Conservation (phyloP, 1,140 invertebrate genomes). For the Sitophilus oryzae region DNA sequence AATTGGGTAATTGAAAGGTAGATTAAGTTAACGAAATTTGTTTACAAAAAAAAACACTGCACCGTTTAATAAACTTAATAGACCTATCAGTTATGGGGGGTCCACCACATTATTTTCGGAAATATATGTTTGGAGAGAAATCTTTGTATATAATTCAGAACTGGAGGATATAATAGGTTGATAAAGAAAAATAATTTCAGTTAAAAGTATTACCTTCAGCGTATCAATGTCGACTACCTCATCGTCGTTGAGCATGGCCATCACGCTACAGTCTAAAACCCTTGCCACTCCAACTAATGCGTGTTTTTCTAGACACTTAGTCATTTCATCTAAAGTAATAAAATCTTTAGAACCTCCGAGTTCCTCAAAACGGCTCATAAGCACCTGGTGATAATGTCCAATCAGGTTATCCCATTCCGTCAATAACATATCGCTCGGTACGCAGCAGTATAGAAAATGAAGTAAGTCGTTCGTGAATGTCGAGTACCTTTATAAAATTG, state of each 20-base stretch:
- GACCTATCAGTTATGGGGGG: too few relatives aligned
- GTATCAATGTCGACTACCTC: slow-evolving; percentile 32
- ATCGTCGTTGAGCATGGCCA: slow-evolving; percentile 34
- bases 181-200: too few relatives aligned
- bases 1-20: too few relatives aligned
- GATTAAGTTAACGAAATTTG: too few relatives aligned
- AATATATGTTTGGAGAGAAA: too few relatives aligned
- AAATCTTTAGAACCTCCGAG: slow-evolving; percentile 31
- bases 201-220: slow-evolving; percentile 28
- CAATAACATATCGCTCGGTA: slow-evolving; percentile 43
- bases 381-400: slow-evolving; percentile 45
- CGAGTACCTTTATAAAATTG: too few relatives aligned
- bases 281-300: slow-evolving; percentile 29
- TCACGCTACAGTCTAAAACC: slow-evolving; percentile 32
- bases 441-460: slow-evolving; percentile 51
- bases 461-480: slow-evolving; percentile 49
- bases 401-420: slow-evolving; percentile 45
- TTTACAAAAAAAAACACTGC: too few relatives aligned
- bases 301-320: slow-evolving; percentile 25
- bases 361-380: slow-evolving; percentile 36
- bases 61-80: too few relatives aligned
- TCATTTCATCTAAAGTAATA: slow-evolving; percentile 23
- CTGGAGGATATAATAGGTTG: too few relatives aligned
- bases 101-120: too few relatives aligned
- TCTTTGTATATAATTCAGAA: too few relatives aligned